Evolutionary conservation across 2,888 invertebrate genomes (phyloP).

Genomic region (Gnatocerus cornutus): DNA sequence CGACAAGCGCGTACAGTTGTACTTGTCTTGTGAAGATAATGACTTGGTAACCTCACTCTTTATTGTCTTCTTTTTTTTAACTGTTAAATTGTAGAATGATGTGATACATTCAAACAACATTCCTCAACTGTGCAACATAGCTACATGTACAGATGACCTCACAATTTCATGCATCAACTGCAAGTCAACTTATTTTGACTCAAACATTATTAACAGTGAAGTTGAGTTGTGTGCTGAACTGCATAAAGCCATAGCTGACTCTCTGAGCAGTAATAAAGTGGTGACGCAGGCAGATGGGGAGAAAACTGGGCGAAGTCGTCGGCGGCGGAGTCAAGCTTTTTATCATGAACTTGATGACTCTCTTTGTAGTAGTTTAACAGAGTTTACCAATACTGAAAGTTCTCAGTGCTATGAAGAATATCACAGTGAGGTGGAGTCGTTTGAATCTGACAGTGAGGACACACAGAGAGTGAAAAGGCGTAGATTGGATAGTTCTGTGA

Average conservation of each 20-base stretch:
- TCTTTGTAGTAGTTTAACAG: conserved; percentile 64
- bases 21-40: conserved; percentile 49
- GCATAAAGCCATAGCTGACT: conserved; percentile 63
- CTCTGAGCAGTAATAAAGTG: conserved; percentile 62
- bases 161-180: conserved; percentile 61
- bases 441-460: conserved; percentile 54
- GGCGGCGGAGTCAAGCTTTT: conserved; percentile 62
- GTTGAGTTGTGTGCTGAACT: conserved; percentile 63
- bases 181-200: conserved; percentile 60
- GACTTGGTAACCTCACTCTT: conserved; percentile 21
- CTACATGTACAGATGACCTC: conserved; percentile 63
- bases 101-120: conserved; percentile 32
- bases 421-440: conserved; percentile 62
- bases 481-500: conserved; percentile 45
- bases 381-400: conserved; percentile 63
- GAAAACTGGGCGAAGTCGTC: conserved; percentile 57
- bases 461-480: conserved; percentile 50
- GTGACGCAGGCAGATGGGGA: conserved; percentile 51
- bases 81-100: conserved; percentile 17
- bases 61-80: conserved; percentile 6
- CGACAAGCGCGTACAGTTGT: conserved; percentile 55
- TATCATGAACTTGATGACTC: conserved; percentile 65
- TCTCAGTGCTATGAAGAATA: conserved; percentile 58
- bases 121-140: conserved; percentile 34
- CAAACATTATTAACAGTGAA: conserved; percentile 61